phyloP scores from a whole-genome alignment of 2,888 invertebrate species.

The Stenodera caucasica region DNA sequence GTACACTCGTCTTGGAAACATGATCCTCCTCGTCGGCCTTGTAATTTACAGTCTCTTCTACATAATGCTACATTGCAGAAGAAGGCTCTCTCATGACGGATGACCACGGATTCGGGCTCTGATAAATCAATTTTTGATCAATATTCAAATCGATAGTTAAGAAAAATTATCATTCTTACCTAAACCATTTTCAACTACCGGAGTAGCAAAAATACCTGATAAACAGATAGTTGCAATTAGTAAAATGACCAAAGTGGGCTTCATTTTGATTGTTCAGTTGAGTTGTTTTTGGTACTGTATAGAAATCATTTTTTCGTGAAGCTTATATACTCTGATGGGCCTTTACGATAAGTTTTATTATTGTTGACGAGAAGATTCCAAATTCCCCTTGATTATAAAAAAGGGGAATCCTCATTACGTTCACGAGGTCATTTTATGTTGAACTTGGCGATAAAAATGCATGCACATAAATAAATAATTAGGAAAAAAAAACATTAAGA shows the following conservation, averaged over 20 bases:
- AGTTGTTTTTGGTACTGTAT: neutral
- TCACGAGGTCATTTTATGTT: neutral
- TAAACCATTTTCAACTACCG: neutral
- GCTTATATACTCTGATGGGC: neutral
- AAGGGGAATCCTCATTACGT: neutral
- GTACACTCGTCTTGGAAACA: neutral
- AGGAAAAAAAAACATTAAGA: neutral
- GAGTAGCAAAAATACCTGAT: neutral
- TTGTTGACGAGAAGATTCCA: no score
- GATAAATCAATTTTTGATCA: neutral
- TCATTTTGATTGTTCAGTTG: neutral
- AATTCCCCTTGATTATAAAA: neutral
- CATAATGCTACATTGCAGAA: neutral
- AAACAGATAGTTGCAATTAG: neutral
- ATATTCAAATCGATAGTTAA: neutral
- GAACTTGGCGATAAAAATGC: neutral
- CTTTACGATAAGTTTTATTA: neutral
- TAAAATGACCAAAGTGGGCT: neutral
- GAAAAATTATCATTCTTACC: neutral
- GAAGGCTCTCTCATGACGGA: neutral
- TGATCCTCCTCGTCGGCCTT: neutral
- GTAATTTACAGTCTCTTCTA: neutral
- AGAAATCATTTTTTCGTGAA: neutral
- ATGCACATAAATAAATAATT: neutral
- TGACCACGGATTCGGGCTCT: neutral